phyloP scores from a whole-genome alignment of 2,888 invertebrate species.

The Mystacides longicornis region DNA sequence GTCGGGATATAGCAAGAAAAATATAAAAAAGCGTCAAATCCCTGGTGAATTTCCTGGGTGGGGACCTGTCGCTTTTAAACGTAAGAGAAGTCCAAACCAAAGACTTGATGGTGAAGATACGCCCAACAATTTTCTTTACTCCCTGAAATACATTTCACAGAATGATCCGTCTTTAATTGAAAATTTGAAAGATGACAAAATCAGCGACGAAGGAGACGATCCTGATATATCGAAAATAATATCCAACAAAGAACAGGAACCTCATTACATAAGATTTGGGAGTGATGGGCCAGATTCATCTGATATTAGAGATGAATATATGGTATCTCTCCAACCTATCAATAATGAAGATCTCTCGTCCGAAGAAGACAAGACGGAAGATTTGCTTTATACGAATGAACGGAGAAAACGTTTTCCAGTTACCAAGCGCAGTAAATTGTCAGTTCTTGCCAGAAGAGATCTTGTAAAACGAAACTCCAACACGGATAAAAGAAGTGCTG shows the following conservation, averaged over 20 bases:
- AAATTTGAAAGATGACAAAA: constrained; percentile 24
- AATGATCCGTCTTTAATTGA: constrained; percentile 21
- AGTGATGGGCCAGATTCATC: constrained; percentile 10
- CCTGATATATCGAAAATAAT: constrained; percentile 22
- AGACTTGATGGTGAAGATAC: constrained; percentile 18
- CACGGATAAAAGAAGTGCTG: constrained; percentile 34
- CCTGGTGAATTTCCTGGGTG: constrained; percentile 30
- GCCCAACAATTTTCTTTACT: constrained; percentile 23
- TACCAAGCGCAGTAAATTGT: constrained; percentile 53
- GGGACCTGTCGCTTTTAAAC: constrained; percentile 48
- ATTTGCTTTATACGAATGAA: constrained; percentile 38
- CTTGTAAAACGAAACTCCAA: constrained; percentile 30
- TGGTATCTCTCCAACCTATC: constrained; percentile 43
- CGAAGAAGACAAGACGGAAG: constrained; percentile 32
- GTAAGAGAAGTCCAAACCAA: constrained; percentile 39
- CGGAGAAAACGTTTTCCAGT: constrained; percentile 58
- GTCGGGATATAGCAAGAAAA: constrained; percentile 41
- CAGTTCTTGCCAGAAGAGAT: constrained; percentile 7
- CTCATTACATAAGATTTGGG: constrained; percentile 15
- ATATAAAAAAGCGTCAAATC: constrained; percentile 39
- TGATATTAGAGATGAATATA: constrained; percentile 21
- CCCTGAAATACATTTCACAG: constrained; percentile 23
- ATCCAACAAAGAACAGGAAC: constrained; percentile 15
- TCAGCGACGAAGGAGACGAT: constrained; percentile 23
- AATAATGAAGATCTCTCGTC: constrained; percentile 35